Base-by-base conservation (phyloP, 2,113 vertebrate genomes). In the Centropus unirufus region DNA sequence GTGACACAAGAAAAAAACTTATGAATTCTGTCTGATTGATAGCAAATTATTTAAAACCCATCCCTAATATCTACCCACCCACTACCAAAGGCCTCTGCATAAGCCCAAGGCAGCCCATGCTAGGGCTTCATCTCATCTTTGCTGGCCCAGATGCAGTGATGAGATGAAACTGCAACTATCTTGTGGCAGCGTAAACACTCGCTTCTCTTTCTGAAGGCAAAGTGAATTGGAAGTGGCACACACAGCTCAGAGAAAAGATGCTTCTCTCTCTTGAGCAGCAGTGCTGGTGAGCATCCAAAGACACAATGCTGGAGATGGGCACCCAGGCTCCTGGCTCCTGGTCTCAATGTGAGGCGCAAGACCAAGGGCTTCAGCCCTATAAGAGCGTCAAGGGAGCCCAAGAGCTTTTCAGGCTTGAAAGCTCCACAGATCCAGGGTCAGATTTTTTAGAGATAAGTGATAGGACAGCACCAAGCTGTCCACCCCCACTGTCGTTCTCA, bases 141-240 rank as follows among this genome's bases (percentile, higher is more conserved):
- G 21, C 3, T n/a, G 36, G 27, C 39, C 20, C 3, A 4, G 17
- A n/a, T 1, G 5, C 22, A 46, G 32, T 0, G 0, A 27, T 40
- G 34, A 72, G 8, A 0, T 39, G 58, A 66, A 87, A 47, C 42
- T 46, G 12, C 30, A n/a, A 12, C 8, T n/a, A 0, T 39, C 19
- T 26, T 74, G 30, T 52, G 36, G 23, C 30, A 32, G 10, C 5
- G 22, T 34, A 83, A 46, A 24, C 11, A 21, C 8, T 57, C 62
- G 21, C 9, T 57, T 67, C 24, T 29, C 20, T 32, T 90, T 58
- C 61, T 36, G 34, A 74, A 62, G 47, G 23, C 21, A 32, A 49
- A 32, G 27, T 70, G 55, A 54, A 70, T 54, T n/a, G n/a, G 59
- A 74, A 93, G 16, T 19, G 29, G 17, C 24, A 55, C 29, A 67